Evolutionary conservation across 2,797 vertebrate species (phyloP), one percentile per base, ranked within the genome.

Genomic region (Cyprinodon diabolis): DNA sequence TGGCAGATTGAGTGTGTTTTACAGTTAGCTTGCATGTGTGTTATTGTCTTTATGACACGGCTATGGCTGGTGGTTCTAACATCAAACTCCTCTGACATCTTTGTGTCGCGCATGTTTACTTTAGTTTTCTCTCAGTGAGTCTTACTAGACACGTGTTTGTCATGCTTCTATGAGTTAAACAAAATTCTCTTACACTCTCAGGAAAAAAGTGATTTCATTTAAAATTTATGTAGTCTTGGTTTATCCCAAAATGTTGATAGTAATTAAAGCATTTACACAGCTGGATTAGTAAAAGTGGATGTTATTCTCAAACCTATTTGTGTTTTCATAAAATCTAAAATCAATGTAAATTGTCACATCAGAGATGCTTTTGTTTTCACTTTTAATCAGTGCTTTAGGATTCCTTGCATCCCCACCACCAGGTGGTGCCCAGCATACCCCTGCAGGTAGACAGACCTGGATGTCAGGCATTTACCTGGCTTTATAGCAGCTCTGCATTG

Each of bases 351-450:
- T 76, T 25, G 69, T 45, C 67, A 78, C 52, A 54, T 72, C 1
- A 70, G 58, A 83, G 54, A 74, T 49, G 15, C 49, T 80, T 73
- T 80, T 77, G 67, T 72, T 23, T 67, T 80, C 69, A 74, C 68
- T 77, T 63, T 84, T 30, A 30, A 66, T 65, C 52, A 72, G 69
- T 75, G 86, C 74, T 84, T 76, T 78, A 68, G 63, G 76, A 84
- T 66, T 85, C 80, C 78, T 84, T 86, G 89, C 90, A 89, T 90
- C 72, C 75, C 93, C 90, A 85, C 93, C 93, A 94, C 91, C 89
- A 94, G 93, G 93, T 95, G 93, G 92, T 93, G 92, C 90, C 90
- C 94, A 77, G 79, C 86, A 90, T 90, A 91, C 83, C 52, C 66
- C 10, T 23, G 75, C 79, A 90, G 82, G 85, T 72, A 74, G 40